These are phyloP conservation scores for Macrosteles quadrilineatus DNA, from an alignment of 1,140 invertebrate species.

Conservation along the genomic window DNA sequence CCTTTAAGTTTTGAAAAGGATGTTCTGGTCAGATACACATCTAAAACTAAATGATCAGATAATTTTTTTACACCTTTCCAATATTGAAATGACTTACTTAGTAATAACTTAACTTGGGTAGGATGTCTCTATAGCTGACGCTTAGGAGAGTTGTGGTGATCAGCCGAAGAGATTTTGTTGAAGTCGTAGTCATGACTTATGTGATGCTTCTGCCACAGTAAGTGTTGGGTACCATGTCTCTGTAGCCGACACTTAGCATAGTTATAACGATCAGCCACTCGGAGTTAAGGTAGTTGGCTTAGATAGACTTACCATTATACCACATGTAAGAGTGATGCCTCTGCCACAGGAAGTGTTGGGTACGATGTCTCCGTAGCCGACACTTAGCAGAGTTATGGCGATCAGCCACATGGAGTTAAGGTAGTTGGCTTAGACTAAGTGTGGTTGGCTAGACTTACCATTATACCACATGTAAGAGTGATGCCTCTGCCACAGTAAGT, in stretches of 20 bases:
- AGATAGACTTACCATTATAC: constrained; percentile 82
- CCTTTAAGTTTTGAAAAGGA: no score
- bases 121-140: constrained; percentile 84
- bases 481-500: constrained; percentile 91
- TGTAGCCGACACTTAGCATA: constrained; percentile 78
- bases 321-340: constrained; percentile 86
- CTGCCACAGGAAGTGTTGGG: constrained; percentile 93
- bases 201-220: constrained; percentile 91
- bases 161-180: constrained; percentile 93
- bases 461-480: constrained; percentile 88
- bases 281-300: no score
- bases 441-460: constrained; percentile 72
- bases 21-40: no score
- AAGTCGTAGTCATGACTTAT: no score
- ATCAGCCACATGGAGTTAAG: constrained; percentile 94
- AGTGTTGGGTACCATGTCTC: constrained; percentile 92
- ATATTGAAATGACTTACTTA: no score
- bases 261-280: constrained; percentile 92
- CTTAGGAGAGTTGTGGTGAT: constrained; percentile 86
- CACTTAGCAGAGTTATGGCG: constrained; percentile 83
- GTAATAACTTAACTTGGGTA: no score
- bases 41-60: no score
- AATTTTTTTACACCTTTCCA: no score
- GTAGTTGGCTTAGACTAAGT: no score
- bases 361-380: constrained; percentile 85